These are phyloP conservation scores for Chrysocyon brachyurus DNA, from an alignment of 2,797 vertebrate genomes.

Conservation along the genomic window DNA sequence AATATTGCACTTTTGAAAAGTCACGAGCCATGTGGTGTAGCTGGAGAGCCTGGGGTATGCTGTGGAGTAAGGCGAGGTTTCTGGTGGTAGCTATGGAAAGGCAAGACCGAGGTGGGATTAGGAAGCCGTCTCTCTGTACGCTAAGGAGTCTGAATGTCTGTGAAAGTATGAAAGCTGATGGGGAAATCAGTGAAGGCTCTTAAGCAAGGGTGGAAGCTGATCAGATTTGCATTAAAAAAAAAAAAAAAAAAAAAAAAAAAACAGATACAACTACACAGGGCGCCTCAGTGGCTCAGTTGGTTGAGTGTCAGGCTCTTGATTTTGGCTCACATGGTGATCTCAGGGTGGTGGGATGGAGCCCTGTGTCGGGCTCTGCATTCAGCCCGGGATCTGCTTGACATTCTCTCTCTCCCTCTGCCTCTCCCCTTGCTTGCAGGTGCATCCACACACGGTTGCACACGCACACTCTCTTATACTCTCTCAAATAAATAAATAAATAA, in stretches of 20 bases:
- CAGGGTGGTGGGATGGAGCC: neutral
- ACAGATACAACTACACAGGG: neutral
- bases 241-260: neutral
- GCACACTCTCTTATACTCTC: neutral
- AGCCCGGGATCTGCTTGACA: neutral
- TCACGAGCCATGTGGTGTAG: neutral
- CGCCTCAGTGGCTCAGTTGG: neutral
- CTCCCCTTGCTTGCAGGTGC: neutral
- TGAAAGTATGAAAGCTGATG: neutral
- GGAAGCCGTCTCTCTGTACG: neutral
- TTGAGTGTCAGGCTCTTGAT: neutral
- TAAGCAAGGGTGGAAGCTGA: neutral
- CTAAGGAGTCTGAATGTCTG: neutral
- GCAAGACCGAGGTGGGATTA: neutral
- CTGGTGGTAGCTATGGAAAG: neutral
- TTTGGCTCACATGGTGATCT: neutral
- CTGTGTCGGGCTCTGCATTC: neutral
- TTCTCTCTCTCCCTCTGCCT: neutral
- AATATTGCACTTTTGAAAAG: neutral
- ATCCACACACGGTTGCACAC: fast-evolving
- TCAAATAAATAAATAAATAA: too few species aligned
- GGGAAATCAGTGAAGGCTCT: neutral
- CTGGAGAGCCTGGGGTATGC: neutral
- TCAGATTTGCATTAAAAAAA: neutral
- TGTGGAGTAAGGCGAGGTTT: neutral